Base-by-base conservation (phyloP, 2,888 invertebrate genomes). In the Euplexia lucipara region DNA sequence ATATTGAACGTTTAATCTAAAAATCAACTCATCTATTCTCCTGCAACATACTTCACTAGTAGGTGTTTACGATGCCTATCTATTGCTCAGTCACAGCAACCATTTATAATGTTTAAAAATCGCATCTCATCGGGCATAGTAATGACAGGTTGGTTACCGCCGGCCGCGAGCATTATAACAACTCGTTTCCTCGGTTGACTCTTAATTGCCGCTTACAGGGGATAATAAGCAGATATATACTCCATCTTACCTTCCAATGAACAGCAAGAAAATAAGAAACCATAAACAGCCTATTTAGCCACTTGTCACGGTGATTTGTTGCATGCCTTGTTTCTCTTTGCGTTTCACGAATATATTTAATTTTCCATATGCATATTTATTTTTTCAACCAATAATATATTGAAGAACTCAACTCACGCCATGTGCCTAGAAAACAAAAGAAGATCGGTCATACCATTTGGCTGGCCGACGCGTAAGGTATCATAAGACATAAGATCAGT, bases 111-210 rank as follows among this genome's bases (percentile, higher is more conserved):
- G 54, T 65, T 64, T 63, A 48, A 78, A 78, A 74, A 78, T 78
- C 56, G 60, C 74, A 74, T 74, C 79, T 74, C 74, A 78, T 75
- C 74, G 69, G 59, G 75, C 69, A 78, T 69, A 60, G 44, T 74
- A 75, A 78, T 68, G 75, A 75, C 79, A 75, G 79, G 79, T 68
- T 63, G 69, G 56, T 63, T 59, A 68, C 44, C 61, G 53, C 39
- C 26, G 26, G 60, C 79, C 79, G 53, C 68, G 39, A 78, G 74
- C 79, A 53, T 53, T 74, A 60, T 61, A 71, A 48, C 80, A 67
- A 68, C 77, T 76, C 44, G 77, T 80, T 78, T 76, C 80, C 77
- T 71, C 65, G 51, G 78, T 70, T 69, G 72, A 78, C 79, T 59
- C 79, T 74, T 79, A 75, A 79, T 75, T 75, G 62, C 75, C 34